Evolutionary conservation across 1,140 invertebrate species (phyloP).

Genomic region (Lutraria rhynchaena): DNA sequence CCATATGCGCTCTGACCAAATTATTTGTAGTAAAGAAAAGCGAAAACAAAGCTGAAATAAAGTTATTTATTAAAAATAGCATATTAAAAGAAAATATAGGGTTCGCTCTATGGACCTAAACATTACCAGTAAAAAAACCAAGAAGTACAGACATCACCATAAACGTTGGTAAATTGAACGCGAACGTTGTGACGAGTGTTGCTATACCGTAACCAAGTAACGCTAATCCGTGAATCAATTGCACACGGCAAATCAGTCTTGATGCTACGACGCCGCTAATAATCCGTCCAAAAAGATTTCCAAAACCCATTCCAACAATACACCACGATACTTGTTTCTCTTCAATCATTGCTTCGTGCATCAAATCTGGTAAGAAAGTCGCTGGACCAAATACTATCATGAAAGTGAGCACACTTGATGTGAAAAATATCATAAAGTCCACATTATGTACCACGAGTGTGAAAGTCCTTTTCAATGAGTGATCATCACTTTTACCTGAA

Average conservation of each 20-base stretch:
- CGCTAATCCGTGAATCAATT: not conserved
- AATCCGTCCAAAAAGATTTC: slow-evolving; percentile 8
- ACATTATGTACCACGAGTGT: not conserved
- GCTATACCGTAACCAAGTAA: not conserved
- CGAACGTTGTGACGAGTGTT: not conserved
- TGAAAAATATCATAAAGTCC: not conserved
- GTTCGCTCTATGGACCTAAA: too few species aligned
- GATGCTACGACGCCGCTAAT: not conserved
- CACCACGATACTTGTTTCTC: not conserved
- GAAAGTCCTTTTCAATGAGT: too few species aligned
- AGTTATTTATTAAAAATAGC: too few species aligned
- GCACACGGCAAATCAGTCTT: not conserved
- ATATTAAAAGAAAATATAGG: too few species aligned
- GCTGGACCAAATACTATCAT: not conserved
- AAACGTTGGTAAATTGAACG: not conserved
- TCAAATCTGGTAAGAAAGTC: slow-evolving; percentile 17
- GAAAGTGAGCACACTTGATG: not conserved
- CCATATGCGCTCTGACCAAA: too few species aligned
- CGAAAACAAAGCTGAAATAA: too few species aligned
- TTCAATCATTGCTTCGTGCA: not conserved
- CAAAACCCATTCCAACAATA: slow-evolving; percentile 13
- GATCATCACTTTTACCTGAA: too few species aligned
- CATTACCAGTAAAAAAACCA: not conserved
- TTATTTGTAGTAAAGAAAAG: too few species aligned
- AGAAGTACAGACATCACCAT: not conserved